Conservation (phyloP, 2,113 vertebrate species). For the Herpailurus yagouaroundi region DNA sequence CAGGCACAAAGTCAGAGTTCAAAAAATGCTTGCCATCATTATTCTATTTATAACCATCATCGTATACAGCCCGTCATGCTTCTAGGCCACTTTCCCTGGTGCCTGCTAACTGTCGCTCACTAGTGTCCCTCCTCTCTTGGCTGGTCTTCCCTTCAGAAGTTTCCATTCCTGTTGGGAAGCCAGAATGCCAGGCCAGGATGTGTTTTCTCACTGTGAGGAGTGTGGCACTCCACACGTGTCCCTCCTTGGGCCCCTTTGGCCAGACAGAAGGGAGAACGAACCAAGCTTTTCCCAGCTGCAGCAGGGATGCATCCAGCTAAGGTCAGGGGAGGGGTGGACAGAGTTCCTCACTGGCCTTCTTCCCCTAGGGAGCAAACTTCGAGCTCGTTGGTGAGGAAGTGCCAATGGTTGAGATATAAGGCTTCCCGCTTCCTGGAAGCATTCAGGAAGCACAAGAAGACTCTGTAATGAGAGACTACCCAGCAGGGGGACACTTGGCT, state of each 20-base stretch:
- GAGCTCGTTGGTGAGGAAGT: slow-evolving; percentile 53
- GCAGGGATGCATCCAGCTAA: background rate
- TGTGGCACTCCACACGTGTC: background rate
- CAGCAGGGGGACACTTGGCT: slow-evolving; percentile 19
- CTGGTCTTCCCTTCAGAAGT: background rate
- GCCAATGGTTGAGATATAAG: background rate
- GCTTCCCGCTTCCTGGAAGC: slow-evolving; percentile 1
- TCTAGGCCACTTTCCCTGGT: background rate
- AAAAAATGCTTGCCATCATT: background rate
- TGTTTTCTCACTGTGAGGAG: background rate
- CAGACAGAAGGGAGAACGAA: background rate
- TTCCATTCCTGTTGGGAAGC: background rate
- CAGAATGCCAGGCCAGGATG: background rate
- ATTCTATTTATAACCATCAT: background rate
- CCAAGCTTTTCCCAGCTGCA: slow-evolving; percentile 51
- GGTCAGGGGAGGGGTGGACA: background rate
- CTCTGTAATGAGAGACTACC: slow-evolving; percentile 62
- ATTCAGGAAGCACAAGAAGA: slow-evolving; percentile 14
- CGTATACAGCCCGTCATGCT: rapidly evolving
- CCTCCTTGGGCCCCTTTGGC: slow-evolving; percentile 48
- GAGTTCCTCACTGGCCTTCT: background rate
- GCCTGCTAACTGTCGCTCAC: background rate
- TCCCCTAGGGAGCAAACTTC: background rate
- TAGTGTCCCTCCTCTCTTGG: background rate
- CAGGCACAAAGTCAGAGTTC: background rate